Percentiles rank a stretch among this genome's conserved stretches.
phyloP scores from a whole-genome alignment of 1,140 invertebrate species.

The Drosophila pallidifrons region DNA sequence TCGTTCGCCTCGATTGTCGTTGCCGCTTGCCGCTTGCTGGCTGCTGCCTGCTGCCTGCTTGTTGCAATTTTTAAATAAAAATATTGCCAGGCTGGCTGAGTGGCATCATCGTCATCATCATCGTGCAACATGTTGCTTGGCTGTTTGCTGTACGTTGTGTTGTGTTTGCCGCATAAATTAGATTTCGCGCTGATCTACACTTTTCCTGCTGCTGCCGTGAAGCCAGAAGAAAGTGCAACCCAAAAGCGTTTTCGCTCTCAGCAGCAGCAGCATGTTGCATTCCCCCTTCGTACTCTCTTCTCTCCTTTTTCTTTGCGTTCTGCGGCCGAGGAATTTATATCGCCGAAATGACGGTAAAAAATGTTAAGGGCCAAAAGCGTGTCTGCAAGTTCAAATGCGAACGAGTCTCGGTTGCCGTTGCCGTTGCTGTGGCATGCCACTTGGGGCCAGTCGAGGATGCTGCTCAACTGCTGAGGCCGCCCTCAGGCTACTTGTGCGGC shows the following conservation, averaged over 20 bases:
- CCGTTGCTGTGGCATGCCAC: conserved; percentile 56
- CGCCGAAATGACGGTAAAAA: conserved; percentile 81
- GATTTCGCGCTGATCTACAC: conserved; percentile 81
- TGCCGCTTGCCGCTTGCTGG: conserved; percentile 33
- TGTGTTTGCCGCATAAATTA: conserved; percentile 75
- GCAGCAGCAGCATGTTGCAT: conserved; percentile 27
- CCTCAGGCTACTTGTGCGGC: conserved; percentile 77
- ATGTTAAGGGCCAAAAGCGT: conserved; percentile 84
- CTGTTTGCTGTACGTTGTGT: conserved; percentile 62
- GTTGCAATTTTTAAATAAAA: conserved; percentile 65
- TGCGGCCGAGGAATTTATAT: conserved; percentile 68
- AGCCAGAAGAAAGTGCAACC: conserved; percentile 75
- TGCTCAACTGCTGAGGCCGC: conserved; percentile 42
- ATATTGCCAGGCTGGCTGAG: conserved; percentile 56
- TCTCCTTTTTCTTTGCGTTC: background rate
- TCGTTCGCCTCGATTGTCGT: conserved; percentile 65
- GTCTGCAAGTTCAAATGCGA: conserved; percentile 81
- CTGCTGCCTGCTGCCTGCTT: conserved; percentile 8
- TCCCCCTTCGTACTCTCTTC: background rate
- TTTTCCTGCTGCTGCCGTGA: conserved; percentile 57
- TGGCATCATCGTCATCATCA: conserved; percentile 53
- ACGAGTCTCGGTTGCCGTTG: conserved; percentile 25
- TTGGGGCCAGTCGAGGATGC: conserved; percentile 38
- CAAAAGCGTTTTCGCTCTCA: conserved; percentile 65
- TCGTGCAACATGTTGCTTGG: conserved; percentile 77